Evolutionary conservation across 2,888 invertebrate species (phyloP).

Genomic region (Acanthococcus lagerstroemiae): DNA sequence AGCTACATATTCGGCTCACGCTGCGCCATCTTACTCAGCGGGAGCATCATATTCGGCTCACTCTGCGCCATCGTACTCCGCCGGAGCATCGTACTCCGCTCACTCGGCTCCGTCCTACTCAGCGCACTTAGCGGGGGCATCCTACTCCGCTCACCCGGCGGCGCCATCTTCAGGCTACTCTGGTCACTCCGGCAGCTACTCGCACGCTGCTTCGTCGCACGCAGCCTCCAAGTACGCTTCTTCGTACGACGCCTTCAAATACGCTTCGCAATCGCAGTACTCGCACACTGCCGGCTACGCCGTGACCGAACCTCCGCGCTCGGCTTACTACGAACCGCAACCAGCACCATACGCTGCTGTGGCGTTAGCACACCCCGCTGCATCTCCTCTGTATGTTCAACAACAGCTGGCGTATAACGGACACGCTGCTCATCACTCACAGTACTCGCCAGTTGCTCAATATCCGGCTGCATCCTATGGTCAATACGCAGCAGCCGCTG

Average conservation of each 20-base stretch:
- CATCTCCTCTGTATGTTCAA: constrained; percentile 6
- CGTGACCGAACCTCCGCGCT: constrained; percentile 19
- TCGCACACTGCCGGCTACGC: constrained; percentile 27
- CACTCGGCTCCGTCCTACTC: too few species aligned
- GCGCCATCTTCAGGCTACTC: constrained; percentile 11
- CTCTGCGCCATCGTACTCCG: constrained; percentile 6
- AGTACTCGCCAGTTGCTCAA: neutral
- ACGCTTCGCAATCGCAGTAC: constrained; percentile 15
- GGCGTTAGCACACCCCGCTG: constrained; percentile 16
- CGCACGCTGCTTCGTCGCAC: constrained; percentile 16
- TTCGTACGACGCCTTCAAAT: constrained; percentile 28
- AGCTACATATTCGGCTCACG: neutral
- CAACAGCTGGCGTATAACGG: neutral
- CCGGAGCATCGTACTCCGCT: too few species aligned
- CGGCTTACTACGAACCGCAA: constrained; percentile 17
- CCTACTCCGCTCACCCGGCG: constrained; percentile 6
- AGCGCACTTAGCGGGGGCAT: neutral
- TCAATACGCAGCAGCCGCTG: constrained; percentile 30
- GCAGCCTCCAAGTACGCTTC: constrained; percentile 23
- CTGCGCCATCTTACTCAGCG: constrained; percentile 7
- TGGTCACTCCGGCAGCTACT: constrained; percentile 4
- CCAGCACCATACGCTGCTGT: constrained; percentile 1
- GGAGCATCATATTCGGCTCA: constrained; percentile 7
- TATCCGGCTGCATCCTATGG: neutral
- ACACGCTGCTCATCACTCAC: neutral